Evolutionary conservation across 92 coral and sea anemone genomes (phyloP).

Genomic region (Zoanthus solanderi): DNA sequence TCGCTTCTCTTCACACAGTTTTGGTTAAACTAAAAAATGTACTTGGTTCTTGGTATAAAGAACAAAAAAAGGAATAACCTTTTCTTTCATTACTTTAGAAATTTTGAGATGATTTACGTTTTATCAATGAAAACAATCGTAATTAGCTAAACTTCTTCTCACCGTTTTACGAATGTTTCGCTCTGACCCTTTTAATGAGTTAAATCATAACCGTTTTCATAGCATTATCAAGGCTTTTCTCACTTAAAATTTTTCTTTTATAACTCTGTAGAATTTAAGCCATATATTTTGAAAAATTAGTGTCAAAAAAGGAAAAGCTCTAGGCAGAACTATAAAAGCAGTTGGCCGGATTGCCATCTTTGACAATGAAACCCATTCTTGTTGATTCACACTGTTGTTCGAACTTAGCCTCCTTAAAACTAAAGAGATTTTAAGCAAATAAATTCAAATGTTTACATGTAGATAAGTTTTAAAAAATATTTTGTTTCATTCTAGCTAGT

Average conservation of each 20-base stretch:
- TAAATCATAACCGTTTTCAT: neutral
- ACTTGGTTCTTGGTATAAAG: neutral
- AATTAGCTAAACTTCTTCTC: neutral
- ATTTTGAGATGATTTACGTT: neutral
- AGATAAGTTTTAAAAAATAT: neutral
- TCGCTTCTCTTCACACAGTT: too few relatives aligned
- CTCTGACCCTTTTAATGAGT: neutral
- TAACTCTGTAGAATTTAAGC: neutral
- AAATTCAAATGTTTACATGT: neutral
- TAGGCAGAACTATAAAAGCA: neutral
- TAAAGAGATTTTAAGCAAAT: neutral
- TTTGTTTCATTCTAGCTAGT: too few relatives aligned
- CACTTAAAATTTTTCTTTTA: neutral
- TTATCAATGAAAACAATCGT: neutral
- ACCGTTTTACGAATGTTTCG: neutral
- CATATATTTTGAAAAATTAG: neutral
- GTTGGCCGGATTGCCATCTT: conserved; percentile 16
- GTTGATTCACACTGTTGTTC: neutral
- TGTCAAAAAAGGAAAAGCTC: neutral
- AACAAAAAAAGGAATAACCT: neutral
- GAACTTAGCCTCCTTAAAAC: neutral
- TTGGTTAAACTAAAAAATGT: neutral
- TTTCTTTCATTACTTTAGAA: neutral
- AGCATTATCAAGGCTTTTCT: neutral
- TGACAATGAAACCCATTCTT: neutral